phyloP scores from a whole-genome alignment of 2,888 invertebrate species.

The Monopis laevigella region DNA sequence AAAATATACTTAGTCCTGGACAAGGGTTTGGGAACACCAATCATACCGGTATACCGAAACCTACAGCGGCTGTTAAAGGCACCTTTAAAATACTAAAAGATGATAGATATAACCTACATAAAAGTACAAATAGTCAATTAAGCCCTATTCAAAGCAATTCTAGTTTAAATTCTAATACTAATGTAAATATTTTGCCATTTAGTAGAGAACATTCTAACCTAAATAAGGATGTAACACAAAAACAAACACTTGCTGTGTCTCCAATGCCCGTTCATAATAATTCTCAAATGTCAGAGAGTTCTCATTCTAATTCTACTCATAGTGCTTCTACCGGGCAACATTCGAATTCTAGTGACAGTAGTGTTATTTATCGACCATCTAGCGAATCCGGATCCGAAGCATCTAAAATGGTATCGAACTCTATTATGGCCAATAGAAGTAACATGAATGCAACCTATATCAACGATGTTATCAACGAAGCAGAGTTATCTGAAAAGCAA shows the following conservation, averaged over 20 bases:
- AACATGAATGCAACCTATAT: conserved; percentile 63
- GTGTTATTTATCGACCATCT: conserved; percentile 77
- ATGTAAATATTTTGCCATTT: conserved; percentile 54
- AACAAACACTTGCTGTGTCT: conserved; percentile 72
- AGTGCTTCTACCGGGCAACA: conserved; percentile 66
- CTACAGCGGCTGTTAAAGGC: conserved; percentile 91
- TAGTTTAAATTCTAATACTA: conserved; percentile 64
- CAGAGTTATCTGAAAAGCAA: conserved; percentile 57
- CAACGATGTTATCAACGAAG: conserved; percentile 63
- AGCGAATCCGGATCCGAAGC: conserved; percentile 76
- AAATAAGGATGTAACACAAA: conserved; percentile 57
- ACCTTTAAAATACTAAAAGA: conserved; percentile 79
- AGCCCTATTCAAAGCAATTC: conserved; percentile 67
- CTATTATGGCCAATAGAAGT: conserved; percentile 57
- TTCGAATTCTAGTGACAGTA: conserved; percentile 78
- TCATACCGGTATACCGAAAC: conserved; percentile 82
- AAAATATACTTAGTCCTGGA: conserved; percentile 41
- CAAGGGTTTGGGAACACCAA: conserved; percentile 48
- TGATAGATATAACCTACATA: conserved; percentile 58
- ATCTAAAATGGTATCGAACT: conserved; percentile 45
- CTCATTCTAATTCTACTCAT: conserved; percentile 59
- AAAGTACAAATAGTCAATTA: conserved; percentile 66
- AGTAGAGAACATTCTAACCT: conserved; percentile 61
- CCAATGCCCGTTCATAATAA: conserved; percentile 73
- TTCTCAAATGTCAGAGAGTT: conserved; percentile 75